A percentile compares a stretch with the other conserved stretches of the same genome.
Evolutionary conservation across 1,140 invertebrate genomes (phyloP).

Genomic region (Procambarus clarkii): DNA sequence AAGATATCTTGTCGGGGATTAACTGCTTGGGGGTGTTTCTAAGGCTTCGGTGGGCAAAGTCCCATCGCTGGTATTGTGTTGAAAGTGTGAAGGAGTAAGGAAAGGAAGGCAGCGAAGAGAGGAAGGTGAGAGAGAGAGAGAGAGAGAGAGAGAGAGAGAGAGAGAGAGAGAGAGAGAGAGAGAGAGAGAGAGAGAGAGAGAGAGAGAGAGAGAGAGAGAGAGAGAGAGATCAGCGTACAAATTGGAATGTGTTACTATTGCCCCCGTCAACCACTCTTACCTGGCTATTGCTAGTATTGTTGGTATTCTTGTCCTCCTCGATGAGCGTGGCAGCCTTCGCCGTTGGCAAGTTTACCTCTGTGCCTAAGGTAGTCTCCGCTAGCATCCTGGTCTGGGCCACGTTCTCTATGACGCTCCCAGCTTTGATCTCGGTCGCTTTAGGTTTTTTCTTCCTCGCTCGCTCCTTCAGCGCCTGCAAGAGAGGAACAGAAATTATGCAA

Average conservation of each 20-base stretch:
- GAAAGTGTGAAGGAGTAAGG: not conserved
- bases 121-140: not conserved
- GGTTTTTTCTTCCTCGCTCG: conserved; percentile 89
- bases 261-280: not conserved
- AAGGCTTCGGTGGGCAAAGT: not conserved
- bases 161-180: conserved; percentile 1
- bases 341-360: conserved; percentile 78
- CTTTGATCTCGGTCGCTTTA: conserved; percentile 83
- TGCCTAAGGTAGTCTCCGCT: conserved; percentile 83
- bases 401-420: conserved; percentile 92
- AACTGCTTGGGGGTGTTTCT: not conserved
- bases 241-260: too few relatives aligned
- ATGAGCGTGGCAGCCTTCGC: conserved; percentile 80
- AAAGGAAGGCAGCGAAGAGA: not conserved
- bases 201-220: not conserved
- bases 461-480: conserved; percentile 84
- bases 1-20: not conserved
- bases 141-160: not conserved
- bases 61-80: not conserved
- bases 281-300: conserved; percentile 88
- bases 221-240: conserved; percentile 4
- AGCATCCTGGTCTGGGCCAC: conserved; percentile 87
- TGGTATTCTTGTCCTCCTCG: conserved; percentile 84
- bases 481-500: not conserved
- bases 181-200: conserved; percentile 1